Evolutionary conservation across 2,888 invertebrate genomes (phyloP).

Genomic region (Meteorus colon): DNA sequence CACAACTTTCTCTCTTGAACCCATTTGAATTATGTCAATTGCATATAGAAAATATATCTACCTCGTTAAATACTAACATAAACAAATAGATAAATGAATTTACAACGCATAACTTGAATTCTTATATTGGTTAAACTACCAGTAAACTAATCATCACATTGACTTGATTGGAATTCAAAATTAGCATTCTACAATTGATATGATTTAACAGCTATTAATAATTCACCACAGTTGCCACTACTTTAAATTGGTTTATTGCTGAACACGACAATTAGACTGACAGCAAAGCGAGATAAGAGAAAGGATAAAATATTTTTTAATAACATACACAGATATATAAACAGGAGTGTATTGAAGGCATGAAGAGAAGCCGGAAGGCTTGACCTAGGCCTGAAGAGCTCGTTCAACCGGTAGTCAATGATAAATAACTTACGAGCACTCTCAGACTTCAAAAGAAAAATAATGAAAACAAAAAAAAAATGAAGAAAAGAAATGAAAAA

Average conservation of each 20-base stretch:
- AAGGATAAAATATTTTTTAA: not conserved
- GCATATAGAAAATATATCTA: constrained; percentile 2
- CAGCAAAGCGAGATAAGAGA: not conserved
- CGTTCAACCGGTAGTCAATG: constrained; percentile 30
- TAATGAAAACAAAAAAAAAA: not conserved
- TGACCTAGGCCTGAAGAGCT: constrained; percentile 31
- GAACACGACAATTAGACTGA: not conserved
- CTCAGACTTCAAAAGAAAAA: constrained; percentile 3
- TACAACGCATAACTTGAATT: not conserved
- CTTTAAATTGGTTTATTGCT: not conserved
- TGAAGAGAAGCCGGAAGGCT: constrained; percentile 25
- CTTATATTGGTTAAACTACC: not conserved
- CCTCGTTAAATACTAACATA: not conserved
- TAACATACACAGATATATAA: not conserved
- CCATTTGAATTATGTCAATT: constrained; percentile 24
- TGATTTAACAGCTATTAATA: not conserved
- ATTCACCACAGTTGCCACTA: not conserved
- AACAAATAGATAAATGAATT: not conserved
- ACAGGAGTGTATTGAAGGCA: not conserved
- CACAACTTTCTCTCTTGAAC: constrained; percentile 29
- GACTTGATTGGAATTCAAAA: not conserved
- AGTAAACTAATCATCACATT: not conserved
- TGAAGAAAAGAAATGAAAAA: not conserved
- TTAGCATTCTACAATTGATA: not conserved
- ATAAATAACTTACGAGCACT: constrained; percentile 18